Evolutionary conservation across 2,113 vertebrate genomes (phyloP).

Genomic region (Sarotherodon lohbergeri): DNA sequence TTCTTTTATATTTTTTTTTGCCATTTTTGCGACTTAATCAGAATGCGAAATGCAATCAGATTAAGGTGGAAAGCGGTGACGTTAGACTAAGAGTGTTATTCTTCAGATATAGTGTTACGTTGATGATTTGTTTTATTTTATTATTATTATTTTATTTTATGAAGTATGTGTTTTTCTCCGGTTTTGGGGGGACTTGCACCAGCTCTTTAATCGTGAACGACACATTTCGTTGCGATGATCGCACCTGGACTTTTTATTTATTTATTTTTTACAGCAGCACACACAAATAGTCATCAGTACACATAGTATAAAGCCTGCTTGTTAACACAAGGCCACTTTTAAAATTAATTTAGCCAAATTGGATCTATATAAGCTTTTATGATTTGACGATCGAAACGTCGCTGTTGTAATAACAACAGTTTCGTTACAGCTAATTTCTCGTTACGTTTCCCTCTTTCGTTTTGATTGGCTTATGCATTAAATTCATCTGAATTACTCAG

Average conservation of each 20-base stretch:
- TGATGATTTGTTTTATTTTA: not conserved
- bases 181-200: not conserved
- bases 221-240: conserved; percentile 2
- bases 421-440: not conserved
- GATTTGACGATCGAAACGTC: not conserved
- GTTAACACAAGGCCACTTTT: not conserved
- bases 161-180: not conserved
- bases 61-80: not conserved
- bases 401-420: not conserved
- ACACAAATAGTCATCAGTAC: not conserved
- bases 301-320: not conserved
- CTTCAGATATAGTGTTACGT: not conserved
- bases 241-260: not conserved
- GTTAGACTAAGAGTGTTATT: not conserved
- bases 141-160: not conserved
- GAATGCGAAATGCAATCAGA: not conserved
- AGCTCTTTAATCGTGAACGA: not conserved
- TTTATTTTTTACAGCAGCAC: not conserved
- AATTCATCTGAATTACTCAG: not conserved
- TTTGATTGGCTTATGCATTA: not conserved
- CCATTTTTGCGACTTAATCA: not conserved
- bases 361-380: not conserved
- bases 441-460: not conserved
- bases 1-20: not conserved
- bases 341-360: not conserved